phyloP scores from a whole-genome alignment of 2,113 vertebrate species.

The Microtus pennsylvanicus region DNA sequence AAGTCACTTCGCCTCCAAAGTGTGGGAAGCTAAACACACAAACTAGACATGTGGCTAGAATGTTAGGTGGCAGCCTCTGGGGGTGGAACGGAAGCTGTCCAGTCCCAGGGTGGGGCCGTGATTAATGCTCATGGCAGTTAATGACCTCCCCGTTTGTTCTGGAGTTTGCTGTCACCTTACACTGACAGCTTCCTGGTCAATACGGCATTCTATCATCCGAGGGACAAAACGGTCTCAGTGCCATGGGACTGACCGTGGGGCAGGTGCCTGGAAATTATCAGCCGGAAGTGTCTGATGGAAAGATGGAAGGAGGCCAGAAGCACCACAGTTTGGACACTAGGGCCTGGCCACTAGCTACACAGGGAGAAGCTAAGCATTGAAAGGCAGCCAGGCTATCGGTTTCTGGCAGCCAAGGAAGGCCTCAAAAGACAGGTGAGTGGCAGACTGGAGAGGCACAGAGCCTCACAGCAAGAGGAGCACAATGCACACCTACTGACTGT shows the following conservation, averaged over 20 bases:
- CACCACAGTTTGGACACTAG: not conserved
- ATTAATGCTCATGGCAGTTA: not conserved
- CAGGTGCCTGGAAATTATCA: not conserved
- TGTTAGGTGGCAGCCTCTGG: not conserved
- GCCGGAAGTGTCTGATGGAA: not conserved
- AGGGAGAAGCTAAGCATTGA: not conserved
- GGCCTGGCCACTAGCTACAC: not conserved
- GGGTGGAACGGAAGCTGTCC: not conserved
- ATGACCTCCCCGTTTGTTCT: not conserved
- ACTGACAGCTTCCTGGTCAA: not conserved
- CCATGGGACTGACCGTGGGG: not conserved
- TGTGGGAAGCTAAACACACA: accelerated
- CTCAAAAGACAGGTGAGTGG: not conserved
- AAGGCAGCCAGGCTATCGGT: not conserved
- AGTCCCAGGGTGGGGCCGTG: not conserved
- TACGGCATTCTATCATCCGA: not conserved
- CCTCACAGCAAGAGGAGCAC: not conserved
- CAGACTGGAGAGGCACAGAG: not conserved
- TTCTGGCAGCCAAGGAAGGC: not conserved
- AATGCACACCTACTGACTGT: not conserved
- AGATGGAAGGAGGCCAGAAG: not conserved
- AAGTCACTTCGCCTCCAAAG: not conserved
- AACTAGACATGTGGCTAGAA: not conserved
- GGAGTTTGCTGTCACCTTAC: not conserved
- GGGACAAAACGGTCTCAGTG: not conserved